These are phyloP conservation scores for Cladopsammia gracilis DNA, from an alignment of 64 coral and sea anemone species.

Conservation along the genomic window DNA sequence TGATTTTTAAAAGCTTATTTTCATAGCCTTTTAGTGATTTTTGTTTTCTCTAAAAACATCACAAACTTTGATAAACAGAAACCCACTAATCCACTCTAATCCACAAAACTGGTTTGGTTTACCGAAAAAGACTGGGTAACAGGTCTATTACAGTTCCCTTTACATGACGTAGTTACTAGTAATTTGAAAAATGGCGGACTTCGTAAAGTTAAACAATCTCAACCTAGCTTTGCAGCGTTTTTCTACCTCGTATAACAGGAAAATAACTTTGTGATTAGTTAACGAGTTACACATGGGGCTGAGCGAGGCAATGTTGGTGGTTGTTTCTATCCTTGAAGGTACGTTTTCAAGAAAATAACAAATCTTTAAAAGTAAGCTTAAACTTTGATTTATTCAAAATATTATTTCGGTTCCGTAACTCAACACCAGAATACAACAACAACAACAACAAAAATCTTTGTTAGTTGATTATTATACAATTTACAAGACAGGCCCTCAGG, in stretches of 20 bases:
- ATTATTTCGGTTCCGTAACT: too few relatives aligned
- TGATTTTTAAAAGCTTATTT: too few relatives aligned
- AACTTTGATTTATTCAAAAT: too few relatives aligned
- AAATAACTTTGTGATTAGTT: not conserved
- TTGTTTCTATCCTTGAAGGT: slow-evolving; percentile 97
- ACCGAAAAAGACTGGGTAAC: not conserved
- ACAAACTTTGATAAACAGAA: not conserved
- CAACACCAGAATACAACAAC: too few relatives aligned
- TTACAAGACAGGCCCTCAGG: too few relatives aligned
- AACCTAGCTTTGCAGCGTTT: not conserved
- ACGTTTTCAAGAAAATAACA: not conserved
- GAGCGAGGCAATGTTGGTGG: slow-evolving; percentile 89
- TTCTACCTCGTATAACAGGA: not conserved
- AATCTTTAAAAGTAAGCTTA: too few relatives aligned
- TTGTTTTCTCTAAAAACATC: too few relatives aligned
- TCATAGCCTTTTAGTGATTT: too few relatives aligned
- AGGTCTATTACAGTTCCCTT: not conserved
- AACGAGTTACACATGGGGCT: slow-evolving; percentile 66
- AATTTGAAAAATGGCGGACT: slow-evolving; percentile 65
- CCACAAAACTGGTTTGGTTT: not conserved
- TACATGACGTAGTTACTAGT: not conserved
- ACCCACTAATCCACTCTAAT: not conserved
- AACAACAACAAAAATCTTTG: too few relatives aligned
- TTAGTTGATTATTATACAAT: too few relatives aligned
- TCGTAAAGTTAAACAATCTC: not conserved